phyloP scores from a whole-genome alignment of 2,113 vertebrate species.

The Sinocyclocheilus anophthalmus region DNA sequence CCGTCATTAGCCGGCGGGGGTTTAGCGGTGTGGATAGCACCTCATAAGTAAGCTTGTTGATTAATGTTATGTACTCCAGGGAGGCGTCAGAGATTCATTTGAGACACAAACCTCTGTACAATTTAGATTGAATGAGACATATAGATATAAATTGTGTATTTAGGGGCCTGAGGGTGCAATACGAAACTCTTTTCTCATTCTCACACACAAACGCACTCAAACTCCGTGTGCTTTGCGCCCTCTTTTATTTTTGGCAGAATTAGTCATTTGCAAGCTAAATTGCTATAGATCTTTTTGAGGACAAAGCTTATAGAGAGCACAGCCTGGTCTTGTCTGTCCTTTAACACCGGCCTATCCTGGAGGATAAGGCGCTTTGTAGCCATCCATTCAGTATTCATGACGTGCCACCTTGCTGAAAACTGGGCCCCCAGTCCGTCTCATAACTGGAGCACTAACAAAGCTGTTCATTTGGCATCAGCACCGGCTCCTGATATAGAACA shows the following conservation, averaged over 20 bases:
- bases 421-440: constrained; percentile 43
- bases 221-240: neutral
- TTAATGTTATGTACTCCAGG: constrained; percentile 49
- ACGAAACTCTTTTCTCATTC: neutral
- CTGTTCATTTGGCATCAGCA: constrained; percentile 56
- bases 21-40: constrained; percentile 40
- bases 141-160: constrained; percentile 37
- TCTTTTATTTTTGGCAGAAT: constrained; percentile 9
- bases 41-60: constrained; percentile 58
- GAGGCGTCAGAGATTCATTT: constrained; percentile 51
- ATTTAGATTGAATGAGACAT: constrained; percentile 55
- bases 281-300: neutral
- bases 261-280: neutral
- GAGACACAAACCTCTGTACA: constrained; percentile 35
- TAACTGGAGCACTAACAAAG: constrained; percentile 55
- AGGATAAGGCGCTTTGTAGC: constrained; percentile 34
- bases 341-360: constrained; percentile 16
- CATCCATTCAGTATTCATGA: constrained; percentile 50
- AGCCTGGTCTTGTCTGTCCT: constrained; percentile 17
- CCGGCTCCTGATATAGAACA: constrained; percentile 49
- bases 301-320: constrained; percentile 25
- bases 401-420: constrained; percentile 42
- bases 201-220: neutral
- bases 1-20: constrained; percentile 29
- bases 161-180: constrained; percentile 25